Evolutionary conservation across 2,888 invertebrate species (phyloP).

Genomic region (Amitus sp.): DNA sequence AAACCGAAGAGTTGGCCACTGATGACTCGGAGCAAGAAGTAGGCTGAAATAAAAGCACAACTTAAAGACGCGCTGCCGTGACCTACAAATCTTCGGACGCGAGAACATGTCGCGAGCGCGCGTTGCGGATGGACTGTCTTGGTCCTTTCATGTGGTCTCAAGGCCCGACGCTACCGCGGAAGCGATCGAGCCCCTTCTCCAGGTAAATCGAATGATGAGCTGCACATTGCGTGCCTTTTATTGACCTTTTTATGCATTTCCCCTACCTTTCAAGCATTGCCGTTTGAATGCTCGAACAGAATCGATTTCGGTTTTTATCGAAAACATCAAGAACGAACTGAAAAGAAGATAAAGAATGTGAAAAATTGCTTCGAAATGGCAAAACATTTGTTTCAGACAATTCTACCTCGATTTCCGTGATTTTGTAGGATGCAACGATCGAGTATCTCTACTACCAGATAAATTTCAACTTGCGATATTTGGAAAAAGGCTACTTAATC

Average conservation of each 20-base stretch:
- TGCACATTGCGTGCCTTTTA: not conserved
- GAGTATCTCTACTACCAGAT: no score
- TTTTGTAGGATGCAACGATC: no score
- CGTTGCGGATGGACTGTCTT: slow-evolving; percentile 16
- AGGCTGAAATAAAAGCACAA: slow-evolving; percentile 31
- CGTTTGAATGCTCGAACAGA: no score
- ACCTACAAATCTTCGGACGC: slow-evolving; percentile 5
- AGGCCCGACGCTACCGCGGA: slow-evolving; percentile 37
- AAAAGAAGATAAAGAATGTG: no score
- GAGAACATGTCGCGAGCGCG: slow-evolving; percentile 21
- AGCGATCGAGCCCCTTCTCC: slow-evolving; percentile 37
- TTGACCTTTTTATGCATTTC: not conserved
- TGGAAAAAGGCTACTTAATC: no score
- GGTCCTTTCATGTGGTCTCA: slow-evolving; percentile 29
- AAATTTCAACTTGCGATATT: no score
- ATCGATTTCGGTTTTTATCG: no score
- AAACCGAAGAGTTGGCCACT: slow-evolving; percentile 45
- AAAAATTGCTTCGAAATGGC: no score
- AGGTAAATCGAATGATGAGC: slow-evolving; percentile 12
- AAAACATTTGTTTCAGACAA: no score
- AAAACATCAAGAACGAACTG: no score
- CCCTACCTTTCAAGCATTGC: no score
- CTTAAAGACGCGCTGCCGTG: slow-evolving; percentile 8
- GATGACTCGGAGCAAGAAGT: slow-evolving; percentile 40
- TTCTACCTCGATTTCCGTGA: no score